Conservation (phyloP, 2,888 invertebrate species). For the Bruchidius siliquastri region DNA sequence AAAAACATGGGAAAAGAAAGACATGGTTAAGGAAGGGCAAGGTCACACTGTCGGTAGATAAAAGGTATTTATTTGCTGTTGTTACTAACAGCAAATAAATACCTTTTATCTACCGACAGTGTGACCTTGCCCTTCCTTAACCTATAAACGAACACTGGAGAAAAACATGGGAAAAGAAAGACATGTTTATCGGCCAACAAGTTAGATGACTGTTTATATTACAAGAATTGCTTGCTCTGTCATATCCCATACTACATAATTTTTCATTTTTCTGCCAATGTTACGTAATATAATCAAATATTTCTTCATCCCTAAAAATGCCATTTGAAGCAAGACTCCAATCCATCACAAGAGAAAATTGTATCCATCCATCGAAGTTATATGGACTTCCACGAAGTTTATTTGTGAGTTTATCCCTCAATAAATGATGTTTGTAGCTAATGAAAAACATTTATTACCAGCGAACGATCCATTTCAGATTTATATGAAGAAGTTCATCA, state of each 20-base stretch:
- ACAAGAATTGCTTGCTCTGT: neutral
- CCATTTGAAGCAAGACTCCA: neutral
- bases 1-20: neutral
- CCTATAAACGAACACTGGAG: no score
- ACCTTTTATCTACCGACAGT: no score
- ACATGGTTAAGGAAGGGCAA: no score
- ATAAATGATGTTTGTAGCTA: neutral
- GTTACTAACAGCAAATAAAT: no score
- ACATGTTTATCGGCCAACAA: neutral
- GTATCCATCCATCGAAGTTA: neutral
- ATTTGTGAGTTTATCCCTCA: neutral
- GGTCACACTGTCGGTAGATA: no score
- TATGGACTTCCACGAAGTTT: neutral
- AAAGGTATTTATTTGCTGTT: no score
- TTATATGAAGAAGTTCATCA: neutral
- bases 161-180: neutral
- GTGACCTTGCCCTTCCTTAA: no score
- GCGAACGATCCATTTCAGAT: neutral
- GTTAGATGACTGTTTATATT: neutral
- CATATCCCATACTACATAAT: neutral
- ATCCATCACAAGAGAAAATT: neutral
- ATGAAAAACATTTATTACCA: neutral
- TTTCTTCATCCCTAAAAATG: neutral
- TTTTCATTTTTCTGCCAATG: neutral
- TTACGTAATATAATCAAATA: neutral